Evolutionary conservation across 2,113 vertebrate genomes (phyloP).

Genomic region (Prolemur simus): DNA sequence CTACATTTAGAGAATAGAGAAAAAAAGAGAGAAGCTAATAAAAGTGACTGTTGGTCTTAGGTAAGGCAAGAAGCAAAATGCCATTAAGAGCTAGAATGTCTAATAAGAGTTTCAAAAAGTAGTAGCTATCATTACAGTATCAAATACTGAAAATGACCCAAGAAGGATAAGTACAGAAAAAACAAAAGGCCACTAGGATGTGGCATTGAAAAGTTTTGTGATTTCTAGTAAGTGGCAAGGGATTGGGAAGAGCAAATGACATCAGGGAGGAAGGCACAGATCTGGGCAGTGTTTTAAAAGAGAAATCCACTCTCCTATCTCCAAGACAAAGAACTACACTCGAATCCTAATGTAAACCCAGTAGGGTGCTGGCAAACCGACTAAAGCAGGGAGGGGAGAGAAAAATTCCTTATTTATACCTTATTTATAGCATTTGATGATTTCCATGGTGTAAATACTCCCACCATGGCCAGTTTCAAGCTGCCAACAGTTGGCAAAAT

Average conservation of each 20-base stretch:
- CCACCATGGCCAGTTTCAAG: constrained; percentile 1
- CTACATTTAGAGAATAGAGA: neutral
- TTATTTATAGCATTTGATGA: constrained; percentile 5
- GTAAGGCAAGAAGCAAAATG: neutral
- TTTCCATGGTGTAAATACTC: neutral
- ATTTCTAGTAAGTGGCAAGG: neutral
- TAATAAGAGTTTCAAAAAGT: neutral
- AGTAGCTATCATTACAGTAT: neutral
- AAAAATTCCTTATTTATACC: neutral
- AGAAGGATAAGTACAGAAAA: constrained; percentile 4
- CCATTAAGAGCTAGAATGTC: neutral
- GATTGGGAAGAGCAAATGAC: neutral
- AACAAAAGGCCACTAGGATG: neutral
- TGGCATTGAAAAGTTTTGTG: neutral
- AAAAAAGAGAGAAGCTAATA: neutral
- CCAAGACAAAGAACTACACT: neutral
- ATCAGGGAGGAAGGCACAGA: neutral
- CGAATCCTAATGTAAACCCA: neutral
- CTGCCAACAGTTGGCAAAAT: neutral
- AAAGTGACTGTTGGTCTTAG: neutral
- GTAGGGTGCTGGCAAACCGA: neutral
- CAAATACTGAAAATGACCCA: neutral
- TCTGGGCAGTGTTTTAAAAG: neutral
- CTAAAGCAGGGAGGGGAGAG: neutral
- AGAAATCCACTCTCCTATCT: neutral